These are phyloP conservation scores for Ptiloglossa arizonensis DNA, from an alignment of 1,140 invertebrate genomes.

Conservation along the genomic window DNA sequence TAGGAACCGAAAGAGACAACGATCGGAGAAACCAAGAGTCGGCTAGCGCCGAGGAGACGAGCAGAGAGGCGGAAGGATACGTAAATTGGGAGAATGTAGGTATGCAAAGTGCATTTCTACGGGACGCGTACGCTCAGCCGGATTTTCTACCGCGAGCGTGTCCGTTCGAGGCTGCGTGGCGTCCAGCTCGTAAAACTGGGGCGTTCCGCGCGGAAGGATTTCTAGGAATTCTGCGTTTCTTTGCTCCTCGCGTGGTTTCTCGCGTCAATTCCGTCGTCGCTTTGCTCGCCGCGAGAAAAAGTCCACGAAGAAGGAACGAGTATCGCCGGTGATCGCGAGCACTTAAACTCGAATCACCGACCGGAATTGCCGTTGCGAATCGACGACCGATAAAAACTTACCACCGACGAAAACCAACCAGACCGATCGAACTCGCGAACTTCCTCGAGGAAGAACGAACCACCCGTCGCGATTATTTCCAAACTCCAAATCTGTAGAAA, in stretches of 20 bases:
- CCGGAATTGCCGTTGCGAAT: too few relatives aligned
- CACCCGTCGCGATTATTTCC: too few relatives aligned
- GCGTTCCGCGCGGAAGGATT: constrained; percentile 55
- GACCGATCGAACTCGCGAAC: too few relatives aligned
- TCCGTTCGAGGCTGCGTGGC: constrained; percentile 66
- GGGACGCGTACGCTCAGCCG: constrained; percentile 70
- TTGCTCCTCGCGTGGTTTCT: too few relatives aligned
- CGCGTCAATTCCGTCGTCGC: background rate
- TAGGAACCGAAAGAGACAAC: background rate
- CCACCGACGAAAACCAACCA: too few relatives aligned
- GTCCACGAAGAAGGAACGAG: too few relatives aligned
- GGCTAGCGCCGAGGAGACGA: constrained; percentile 13
- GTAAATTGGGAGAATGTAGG: constrained; percentile 50
- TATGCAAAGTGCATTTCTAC: constrained; percentile 66
- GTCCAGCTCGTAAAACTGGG: constrained; percentile 61
- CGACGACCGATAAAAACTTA: too few relatives aligned
- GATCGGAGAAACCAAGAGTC: background rate
- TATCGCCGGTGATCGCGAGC: too few relatives aligned
- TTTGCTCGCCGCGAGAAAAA: too few relatives aligned
- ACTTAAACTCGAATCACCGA: too few relatives aligned
- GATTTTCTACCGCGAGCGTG: constrained; percentile 69
- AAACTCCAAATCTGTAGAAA: too few relatives aligned
- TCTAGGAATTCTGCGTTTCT: constrained; percentile 69
- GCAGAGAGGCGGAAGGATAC: constrained; percentile 49
- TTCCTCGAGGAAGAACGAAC: too few relatives aligned